Conservation (phyloP, 2,888 invertebrate genomes). For the Drosophila nr. perissopoda region DNA sequence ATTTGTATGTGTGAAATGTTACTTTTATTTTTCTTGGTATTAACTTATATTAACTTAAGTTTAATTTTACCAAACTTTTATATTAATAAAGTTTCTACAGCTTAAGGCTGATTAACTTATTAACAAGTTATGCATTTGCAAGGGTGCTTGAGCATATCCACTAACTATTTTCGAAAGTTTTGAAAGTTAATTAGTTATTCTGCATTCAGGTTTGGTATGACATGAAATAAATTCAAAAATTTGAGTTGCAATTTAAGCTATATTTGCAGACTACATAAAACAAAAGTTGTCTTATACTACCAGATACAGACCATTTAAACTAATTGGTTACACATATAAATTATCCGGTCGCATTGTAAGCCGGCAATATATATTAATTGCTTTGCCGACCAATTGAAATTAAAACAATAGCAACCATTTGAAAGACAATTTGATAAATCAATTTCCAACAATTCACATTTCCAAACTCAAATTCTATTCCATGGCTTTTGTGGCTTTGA, state of each 20-base stretch:
- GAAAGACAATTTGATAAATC: not conserved
- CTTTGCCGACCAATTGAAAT: not conserved
- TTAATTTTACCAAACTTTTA: slow-evolving; percentile 19
- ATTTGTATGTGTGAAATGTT: not conserved
- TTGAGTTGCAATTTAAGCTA: not conserved
- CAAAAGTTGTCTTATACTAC: not conserved
- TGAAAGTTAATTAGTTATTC: not conserved
- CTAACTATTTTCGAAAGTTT: not conserved
- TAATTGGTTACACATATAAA: not conserved
- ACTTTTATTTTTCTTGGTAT: slow-evolving; percentile 14
- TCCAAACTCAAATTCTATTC: slow-evolving; percentile 7
- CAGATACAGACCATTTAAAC: not conserved
- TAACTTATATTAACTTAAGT: slow-evolving; percentile 1
- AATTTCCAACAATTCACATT: slow-evolving; percentile 9
- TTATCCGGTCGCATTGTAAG: slow-evolving; percentile 5
- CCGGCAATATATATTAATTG: slow-evolving; percentile 8
- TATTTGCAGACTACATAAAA: too few relatives aligned
- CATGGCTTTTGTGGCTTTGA: slow-evolving; percentile 18
- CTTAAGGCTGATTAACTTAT: not conserved
- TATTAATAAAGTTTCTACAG: slow-evolving; percentile 20
- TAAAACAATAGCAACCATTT: slow-evolving; percentile 5
- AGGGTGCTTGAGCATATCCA: not conserved
- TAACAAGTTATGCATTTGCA: not conserved
- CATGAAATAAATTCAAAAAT: not conserved
- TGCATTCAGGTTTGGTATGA: not conserved